These are phyloP conservation scores for Tuberolachnus salignus DNA, from an alignment of 2,888 invertebrate species.

Conservation along the genomic window DNA sequence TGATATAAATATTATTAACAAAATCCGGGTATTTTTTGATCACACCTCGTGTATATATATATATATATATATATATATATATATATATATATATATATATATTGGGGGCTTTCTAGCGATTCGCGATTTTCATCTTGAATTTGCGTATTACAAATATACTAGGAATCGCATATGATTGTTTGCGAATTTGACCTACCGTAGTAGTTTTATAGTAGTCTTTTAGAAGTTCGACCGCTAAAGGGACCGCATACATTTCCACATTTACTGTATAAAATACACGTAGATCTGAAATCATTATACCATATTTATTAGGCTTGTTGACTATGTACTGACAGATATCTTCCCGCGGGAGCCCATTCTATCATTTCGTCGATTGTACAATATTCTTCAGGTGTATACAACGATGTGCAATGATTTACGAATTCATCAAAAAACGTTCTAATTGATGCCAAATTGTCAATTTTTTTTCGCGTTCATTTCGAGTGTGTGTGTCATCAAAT, in stretches of 20 bases:
- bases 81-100: too few species aligned
- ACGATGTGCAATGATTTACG: constrained; percentile 1
- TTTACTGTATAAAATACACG: constrained; percentile 6
- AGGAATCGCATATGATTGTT: constrained; percentile 21
- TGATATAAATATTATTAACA: too few species aligned
- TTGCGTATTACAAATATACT: too few species aligned
- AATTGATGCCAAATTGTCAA: constrained; percentile 49
- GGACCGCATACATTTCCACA: constrained; percentile 32
- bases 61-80: too few species aligned
- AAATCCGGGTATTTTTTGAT: too few species aligned
- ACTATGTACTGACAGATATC: constrained; percentile 55
- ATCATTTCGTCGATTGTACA: constrained; percentile 57
- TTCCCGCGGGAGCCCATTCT: constrained; percentile 60
- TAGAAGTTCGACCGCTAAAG: constrained; percentile 22
- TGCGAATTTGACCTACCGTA: constrained; percentile 36
- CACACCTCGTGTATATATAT: too few species aligned
- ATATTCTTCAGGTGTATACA: constrained; percentile 15
- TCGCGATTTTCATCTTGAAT: constrained; percentile 28
- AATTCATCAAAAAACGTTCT: constrained; percentile 49
- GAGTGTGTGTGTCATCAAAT: constrained; percentile 17
- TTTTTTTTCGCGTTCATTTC: constrained; percentile 5
- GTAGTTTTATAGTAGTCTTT: constrained; percentile 35
- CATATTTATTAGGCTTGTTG: neutral
- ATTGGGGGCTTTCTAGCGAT: too few species aligned
- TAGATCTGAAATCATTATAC: neutral